A percentile compares a stretch with the other conserved stretches of the same genome.
phyloP scores from a whole-genome alignment of 2,888 invertebrate species.

The Sipha maydis region DNA sequence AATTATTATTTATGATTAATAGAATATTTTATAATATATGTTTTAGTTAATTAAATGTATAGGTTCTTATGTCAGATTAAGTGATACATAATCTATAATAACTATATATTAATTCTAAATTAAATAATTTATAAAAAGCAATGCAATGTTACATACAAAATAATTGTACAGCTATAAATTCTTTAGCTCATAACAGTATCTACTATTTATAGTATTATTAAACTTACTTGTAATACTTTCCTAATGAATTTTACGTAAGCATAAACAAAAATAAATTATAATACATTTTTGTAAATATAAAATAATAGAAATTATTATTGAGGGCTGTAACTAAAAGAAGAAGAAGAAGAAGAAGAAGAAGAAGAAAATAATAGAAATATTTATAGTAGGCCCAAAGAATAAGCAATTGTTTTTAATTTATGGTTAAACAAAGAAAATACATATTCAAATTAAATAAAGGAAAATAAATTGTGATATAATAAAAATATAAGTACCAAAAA shows the following conservation, averaged over 20 bases:
- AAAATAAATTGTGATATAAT: neutral
- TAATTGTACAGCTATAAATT: neutral
- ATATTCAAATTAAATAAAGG: neutral
- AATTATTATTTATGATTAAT: slow-evolving; percentile 11
- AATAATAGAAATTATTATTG: no score
- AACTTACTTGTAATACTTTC: slow-evolving; percentile 49
- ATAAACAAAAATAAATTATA: slow-evolving; percentile 41
- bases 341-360: no score
- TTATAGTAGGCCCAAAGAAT: neutral
- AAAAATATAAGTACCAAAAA: neutral
- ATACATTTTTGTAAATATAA: slow-evolving; percentile 11
- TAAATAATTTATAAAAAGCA: neutral
- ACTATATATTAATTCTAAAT: neutral
- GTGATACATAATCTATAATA: neutral
- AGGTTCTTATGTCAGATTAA: slow-evolving; percentile 9
- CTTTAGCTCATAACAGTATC: neutral
- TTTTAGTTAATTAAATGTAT: neutral
- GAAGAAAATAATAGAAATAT: no score
- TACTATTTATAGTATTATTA: slow-evolving; percentile 25
- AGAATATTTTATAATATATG: slow-evolving; percentile 1
- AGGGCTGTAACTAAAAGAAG: no score
- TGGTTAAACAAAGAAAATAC: neutral
- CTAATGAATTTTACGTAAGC: slow-evolving; percentile 42
- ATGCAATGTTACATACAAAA: neutral
- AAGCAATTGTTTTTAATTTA: neutral